These are phyloP conservation scores for Therioaphis trifolii DNA, from an alignment of 2,888 invertebrate species.

Conservation along the genomic window DNA sequence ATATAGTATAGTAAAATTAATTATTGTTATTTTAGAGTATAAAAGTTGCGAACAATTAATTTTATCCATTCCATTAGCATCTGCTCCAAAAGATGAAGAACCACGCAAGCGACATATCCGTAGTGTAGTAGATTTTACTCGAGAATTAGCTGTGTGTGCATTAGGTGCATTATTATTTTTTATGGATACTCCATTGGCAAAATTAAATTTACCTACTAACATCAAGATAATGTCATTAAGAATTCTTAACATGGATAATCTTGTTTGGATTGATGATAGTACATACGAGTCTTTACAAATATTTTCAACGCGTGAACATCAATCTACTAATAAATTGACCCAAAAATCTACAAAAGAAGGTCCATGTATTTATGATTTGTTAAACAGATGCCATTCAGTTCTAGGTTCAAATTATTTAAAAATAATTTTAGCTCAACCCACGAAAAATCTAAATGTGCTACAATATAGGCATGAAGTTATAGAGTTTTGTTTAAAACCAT, in stretches of 20 bases:
- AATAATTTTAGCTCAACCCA: constrained; percentile 62
- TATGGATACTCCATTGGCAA: constrained; percentile 70
- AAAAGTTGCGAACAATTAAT: constrained; percentile 74
- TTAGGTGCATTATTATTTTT: constrained; percentile 79
- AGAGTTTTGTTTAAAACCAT: constrained; percentile 60
- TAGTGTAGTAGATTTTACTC: constrained; percentile 75
- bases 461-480: constrained; percentile 63
- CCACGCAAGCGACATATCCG: constrained; percentile 74
- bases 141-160: constrained; percentile 76
- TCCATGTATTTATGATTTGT: constrained; percentile 78
- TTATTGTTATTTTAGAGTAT: constrained; percentile 69
- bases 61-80: constrained; percentile 72
- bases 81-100: constrained; percentile 71
- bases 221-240: constrained; percentile 62
- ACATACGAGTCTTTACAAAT: constrained; percentile 82
- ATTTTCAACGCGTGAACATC: constrained; percentile 77
- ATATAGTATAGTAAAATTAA: background rate
- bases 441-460: constrained; percentile 52
- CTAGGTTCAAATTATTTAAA: constrained; percentile 57
- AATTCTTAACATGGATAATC: constrained; percentile 73
- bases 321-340: constrained; percentile 79
- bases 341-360: constrained; percentile 76
- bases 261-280: constrained; percentile 78
- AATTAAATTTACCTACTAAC: constrained; percentile 32
- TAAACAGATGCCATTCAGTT: constrained; percentile 75